These are phyloP conservation scores for Smithornis capensis DNA, from an alignment of 2,113 vertebrate genomes.

Conservation along the genomic window DNA sequence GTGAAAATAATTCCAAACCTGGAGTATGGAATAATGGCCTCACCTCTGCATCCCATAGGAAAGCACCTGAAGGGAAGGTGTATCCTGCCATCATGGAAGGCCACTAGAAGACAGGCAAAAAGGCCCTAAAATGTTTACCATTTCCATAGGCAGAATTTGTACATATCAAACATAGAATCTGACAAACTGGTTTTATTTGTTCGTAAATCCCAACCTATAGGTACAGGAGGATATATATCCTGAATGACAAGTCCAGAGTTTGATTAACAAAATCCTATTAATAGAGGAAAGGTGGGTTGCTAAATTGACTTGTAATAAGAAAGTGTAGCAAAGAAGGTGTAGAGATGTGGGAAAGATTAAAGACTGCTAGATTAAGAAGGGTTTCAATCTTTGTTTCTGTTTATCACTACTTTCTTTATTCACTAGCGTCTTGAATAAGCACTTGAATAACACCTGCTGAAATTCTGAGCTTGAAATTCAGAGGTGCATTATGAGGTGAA, in stretches of 20 bases:
- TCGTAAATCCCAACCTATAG: background rate
- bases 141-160: background rate
- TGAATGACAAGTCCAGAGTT: background rate
- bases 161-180: accelerated
- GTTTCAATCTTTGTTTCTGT: background rate
- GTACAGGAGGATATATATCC: background rate
- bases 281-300: background rate
- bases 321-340: background rate
- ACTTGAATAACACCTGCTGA: background rate
- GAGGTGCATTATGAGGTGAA: background rate
- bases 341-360: background rate
- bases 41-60: background rate
- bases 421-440: background rate
- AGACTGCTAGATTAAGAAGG: background rate
- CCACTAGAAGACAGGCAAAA: accelerated
- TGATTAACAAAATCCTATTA: background rate
- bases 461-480: background rate
- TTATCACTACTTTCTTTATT: background rate
- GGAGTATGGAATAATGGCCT: background rate
- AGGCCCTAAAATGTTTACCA: background rate
- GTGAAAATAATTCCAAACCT: background rate
- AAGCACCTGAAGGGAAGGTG: background rate
- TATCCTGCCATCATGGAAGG: background rate
- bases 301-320: background rate
- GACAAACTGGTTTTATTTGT: background rate